These are phyloP conservation scores for Drosophila bunnanda DNA, from an alignment of 2,888 invertebrate species.

Conservation along the genomic window DNA sequence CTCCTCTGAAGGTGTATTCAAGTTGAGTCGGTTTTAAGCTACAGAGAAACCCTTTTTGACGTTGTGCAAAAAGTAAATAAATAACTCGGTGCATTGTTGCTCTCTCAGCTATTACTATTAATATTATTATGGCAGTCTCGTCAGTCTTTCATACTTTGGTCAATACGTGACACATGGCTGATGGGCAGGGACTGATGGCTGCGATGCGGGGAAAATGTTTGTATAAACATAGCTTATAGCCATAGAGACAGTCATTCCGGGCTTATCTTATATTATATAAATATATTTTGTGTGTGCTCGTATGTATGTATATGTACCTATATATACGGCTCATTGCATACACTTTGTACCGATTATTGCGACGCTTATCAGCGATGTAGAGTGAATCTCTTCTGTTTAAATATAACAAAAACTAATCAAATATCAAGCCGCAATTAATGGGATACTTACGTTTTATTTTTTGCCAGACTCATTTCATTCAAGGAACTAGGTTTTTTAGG, in stretches of 20 bases:
- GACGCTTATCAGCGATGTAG: conserved; percentile 24
- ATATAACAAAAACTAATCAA: conserved; percentile 13
- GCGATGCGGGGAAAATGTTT: conserved; percentile 2
- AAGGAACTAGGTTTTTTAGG: conserved; percentile 6
- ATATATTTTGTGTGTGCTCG: neutral
- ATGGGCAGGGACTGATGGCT: conserved; percentile 44
- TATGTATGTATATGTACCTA: neutral
- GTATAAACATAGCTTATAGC: conserved; percentile 49
- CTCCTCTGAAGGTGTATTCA: neutral
- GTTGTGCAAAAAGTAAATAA: neutral
- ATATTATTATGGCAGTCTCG: conserved; percentile 48
- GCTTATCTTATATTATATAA: conserved; percentile 35
- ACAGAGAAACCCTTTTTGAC: neutral
- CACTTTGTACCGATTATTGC: conserved; percentile 35
- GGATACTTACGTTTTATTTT: conserved; percentile 18
- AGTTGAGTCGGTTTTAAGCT: neutral
- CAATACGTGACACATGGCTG: conserved; percentile 54
- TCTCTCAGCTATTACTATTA: conserved; percentile 19
- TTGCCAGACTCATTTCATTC: conserved; percentile 4
- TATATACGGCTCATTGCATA: neutral
- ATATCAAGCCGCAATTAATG: conserved; percentile 7
- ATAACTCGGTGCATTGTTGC: neutral
- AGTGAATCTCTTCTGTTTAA: conserved; percentile 13
- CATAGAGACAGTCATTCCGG: conserved; percentile 41
- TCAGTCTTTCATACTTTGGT: conserved; percentile 48